Evolutionary conservation across 2,888 invertebrate species (phyloP), one percentile per base, ranked within the genome.

Genomic region (Leuctra nigra): DNA sequence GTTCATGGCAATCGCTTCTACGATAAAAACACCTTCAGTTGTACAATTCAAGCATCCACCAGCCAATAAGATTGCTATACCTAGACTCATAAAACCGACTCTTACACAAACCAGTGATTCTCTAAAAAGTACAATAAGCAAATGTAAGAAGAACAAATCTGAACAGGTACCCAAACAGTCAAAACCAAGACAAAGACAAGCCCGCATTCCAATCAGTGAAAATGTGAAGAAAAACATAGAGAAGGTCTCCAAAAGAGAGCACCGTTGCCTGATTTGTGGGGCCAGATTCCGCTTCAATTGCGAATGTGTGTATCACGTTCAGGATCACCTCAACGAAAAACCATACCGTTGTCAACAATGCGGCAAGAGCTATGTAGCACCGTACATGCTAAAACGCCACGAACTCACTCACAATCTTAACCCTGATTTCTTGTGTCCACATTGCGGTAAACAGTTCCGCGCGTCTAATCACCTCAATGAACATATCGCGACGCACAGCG

Each of bases 241-340:
- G 20, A 48, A 48, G 29, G 16, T 29, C 14, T 48, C 48, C 4
- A 25, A 29, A 4, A 48, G 14, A 1, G 4, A 16, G 18, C 20
- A 14, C 14, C 2, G 33, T 4, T 48, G 48, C 16, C 7, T 18
- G 4, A 9, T 25, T 6, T 48, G 48, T 14, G 48, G 33, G 6
- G n/a, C 18, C 14, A 29, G 4, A 2, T 48, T 48, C 18, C 25
- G n/a, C 1, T 20, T 29, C 3, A 48, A 48, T 14, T 48, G 14
- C 18, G 29, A 9, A 4, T 48, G 48, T 29, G 48, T 29, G 20
- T 48, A 48, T 16, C 48, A 48, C 16, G 48, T 48, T 14, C 29
- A 33, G n/a, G 9, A 6, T 2, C 48, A 48, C 16, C 14, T 29
- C 14, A 16, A 14, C n/a, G 48, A 48, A 9, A 25, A 29, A 16